Evolutionary conservation across 2,888 invertebrate species (phyloP).

Genomic region (Anorthoa munda): DNA sequence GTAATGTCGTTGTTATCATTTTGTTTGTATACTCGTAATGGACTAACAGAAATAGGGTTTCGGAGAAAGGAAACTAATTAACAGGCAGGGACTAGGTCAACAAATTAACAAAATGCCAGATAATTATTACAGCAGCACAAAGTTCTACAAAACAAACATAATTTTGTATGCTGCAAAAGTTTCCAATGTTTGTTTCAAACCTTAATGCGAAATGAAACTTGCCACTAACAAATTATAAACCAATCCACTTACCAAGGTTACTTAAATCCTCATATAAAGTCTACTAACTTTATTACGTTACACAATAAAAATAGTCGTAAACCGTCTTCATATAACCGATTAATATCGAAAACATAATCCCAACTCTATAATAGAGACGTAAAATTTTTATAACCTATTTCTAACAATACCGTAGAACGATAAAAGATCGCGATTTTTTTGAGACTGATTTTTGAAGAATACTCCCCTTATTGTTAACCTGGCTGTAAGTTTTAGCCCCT

Average conservation of each 20-base stretch:
- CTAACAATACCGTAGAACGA: constrained; percentile 55
- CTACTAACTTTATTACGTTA: constrained; percentile 46
- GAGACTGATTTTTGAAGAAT: constrained; percentile 48
- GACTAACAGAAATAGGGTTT: constrained; percentile 27
- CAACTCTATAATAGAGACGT: constrained; percentile 71
- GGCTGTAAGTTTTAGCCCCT: constrained; percentile 77
- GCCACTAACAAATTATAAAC: constrained; percentile 36
- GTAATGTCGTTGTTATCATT: not conserved
- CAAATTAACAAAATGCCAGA: constrained; percentile 27
- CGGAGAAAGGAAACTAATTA: constrained; percentile 17
- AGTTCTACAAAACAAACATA: constrained; percentile 6
- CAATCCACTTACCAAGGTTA: constrained; percentile 36
- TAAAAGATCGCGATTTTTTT: constrained; percentile 48
- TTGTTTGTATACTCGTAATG: constrained; percentile 17
- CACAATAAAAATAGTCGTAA: constrained; percentile 64
- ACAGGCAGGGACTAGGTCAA: constrained; percentile 10
- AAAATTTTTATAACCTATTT: constrained; percentile 68
- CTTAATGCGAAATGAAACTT: constrained; percentile 10
- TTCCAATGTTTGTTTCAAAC: constrained; percentile 13
- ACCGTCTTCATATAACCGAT: constrained; percentile 57
- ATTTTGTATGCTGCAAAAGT: constrained; percentile 15
- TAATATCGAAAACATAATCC: constrained; percentile 63
- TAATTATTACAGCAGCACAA: constrained; percentile 29
- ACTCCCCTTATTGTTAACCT: constrained; percentile 76
- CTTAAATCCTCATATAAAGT: constrained; percentile 54